Evolutionary conservation across 1,140 invertebrate species (phyloP).

Genomic region (Stenopsyche tienmushanensis): DNA sequence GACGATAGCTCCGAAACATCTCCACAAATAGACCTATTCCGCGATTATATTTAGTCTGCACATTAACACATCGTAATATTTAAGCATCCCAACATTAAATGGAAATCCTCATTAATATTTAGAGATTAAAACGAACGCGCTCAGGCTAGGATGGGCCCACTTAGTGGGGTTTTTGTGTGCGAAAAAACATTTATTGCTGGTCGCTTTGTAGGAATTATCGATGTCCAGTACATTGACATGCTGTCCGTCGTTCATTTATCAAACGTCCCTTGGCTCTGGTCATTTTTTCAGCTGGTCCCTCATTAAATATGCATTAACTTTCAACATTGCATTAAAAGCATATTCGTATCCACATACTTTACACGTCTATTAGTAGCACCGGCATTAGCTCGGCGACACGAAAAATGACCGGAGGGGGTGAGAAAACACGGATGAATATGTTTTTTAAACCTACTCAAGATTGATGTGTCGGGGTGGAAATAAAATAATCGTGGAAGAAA

Average conservation of each 20-base stretch:
- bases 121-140: too few relatives aligned
- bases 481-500: too few relatives aligned
- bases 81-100: too few relatives aligned
- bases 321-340: slow-evolving; percentile 29
- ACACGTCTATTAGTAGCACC: slow-evolving; percentile 1
- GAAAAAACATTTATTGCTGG: neutral
- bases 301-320: slow-evolving; percentile 29
- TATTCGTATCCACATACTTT: slow-evolving; percentile 12
- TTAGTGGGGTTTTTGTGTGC: too few relatives aligned
- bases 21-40: too few relatives aligned
- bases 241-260: slow-evolving; percentile 21
- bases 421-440: neutral
- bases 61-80: too few relatives aligned
- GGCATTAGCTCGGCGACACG: slow-evolving; percentile 9
- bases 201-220: neutral
- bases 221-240: slow-evolving; percentile 8
- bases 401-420: neutral
- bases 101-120: too few relatives aligned
- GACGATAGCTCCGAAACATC: too few relatives aligned
- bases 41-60: too few relatives aligned
- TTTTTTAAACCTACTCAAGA: neutral
- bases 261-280: slow-evolving; percentile 13
- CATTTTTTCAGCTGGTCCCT: slow-evolving; percentile 24
- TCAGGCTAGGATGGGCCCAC: too few relatives aligned
- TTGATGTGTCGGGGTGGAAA: too few relatives aligned